These are phyloP conservation scores for Apamea epomidion DNA, from an alignment of 2,888 invertebrate genomes.

Conservation along the genomic window DNA sequence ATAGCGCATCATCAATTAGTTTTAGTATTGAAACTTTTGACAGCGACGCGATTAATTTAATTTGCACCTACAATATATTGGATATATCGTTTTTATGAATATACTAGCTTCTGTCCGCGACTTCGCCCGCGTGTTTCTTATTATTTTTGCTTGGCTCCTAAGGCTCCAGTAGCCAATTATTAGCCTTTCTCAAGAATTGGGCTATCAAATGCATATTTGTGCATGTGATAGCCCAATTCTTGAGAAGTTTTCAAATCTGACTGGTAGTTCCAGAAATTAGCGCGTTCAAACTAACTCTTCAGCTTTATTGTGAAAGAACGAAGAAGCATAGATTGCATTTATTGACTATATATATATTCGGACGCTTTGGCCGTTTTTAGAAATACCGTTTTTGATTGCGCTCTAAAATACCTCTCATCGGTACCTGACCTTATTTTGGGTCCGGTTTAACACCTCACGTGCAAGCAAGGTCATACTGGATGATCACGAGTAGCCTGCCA, in stretches of 20 bases:
- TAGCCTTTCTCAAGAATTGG: neutral
- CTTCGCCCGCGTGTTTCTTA: neutral
- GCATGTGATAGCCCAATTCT: too few species aligned
- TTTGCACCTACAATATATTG: slow-evolving; percentile 32
- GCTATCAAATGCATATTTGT: neutral
- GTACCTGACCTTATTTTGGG: slow-evolving; percentile 69
- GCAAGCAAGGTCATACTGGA: slow-evolving; percentile 73
- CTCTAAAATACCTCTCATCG: slow-evolving; percentile 53
- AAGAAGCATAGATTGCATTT: neutral
- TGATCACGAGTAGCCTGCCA: slow-evolving; percentile 76
- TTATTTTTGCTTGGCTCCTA: neutral
- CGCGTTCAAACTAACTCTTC: neutral
- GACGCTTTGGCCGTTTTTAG: neutral
- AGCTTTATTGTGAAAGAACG: too few species aligned
- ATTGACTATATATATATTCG: neutral
- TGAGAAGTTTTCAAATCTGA: neutral
- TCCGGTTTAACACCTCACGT: slow-evolving; percentile 71
- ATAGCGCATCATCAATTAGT: slow-evolving; percentile 38
- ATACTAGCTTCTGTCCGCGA: neutral
- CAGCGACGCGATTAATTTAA: slow-evolving; percentile 24
- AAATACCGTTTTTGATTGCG: slow-evolving; percentile 43
- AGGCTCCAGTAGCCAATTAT: neutral
- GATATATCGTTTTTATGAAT: neutral
- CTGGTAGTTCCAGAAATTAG: neutral
- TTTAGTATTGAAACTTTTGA: slow-evolving; percentile 25